Evolutionary conservation across 2,888 invertebrate genomes (phyloP), one percentile per base, ranked within the genome.

Genomic region (Yponomeuta cagnagella): DNA sequence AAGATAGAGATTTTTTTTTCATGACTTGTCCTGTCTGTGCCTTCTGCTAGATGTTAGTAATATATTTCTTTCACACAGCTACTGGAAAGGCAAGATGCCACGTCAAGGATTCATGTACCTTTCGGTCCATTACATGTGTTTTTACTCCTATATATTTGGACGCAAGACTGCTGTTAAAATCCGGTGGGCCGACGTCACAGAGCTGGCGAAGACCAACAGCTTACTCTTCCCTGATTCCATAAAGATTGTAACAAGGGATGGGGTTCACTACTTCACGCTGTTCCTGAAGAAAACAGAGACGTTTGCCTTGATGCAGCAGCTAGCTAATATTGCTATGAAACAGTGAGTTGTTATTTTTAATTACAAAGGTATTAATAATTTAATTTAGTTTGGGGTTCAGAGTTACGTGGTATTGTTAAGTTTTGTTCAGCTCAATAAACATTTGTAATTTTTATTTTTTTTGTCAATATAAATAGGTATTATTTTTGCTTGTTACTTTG

Each of bases 31-130:
- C 43, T 43, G 43, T 6, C 43, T 6, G 8, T 5, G 1, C 2
- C 2, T 43, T 6, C 5, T 5, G 9, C 43, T 6, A 8, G 43
- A 43, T 43, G 43, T 43, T 8, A 43, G 4, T 43, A 43, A 43
- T 30, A 69, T 63, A n/a, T 6, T 65, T 23, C 33, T 68, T 64
- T 68, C 4, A 52, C 67, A 70, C 82, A 98, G 98, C 82, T 98
- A 97, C 82, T 97, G 98, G 95, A 98, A 98, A 87, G 96, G 97
- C 58, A 95, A 95, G 84, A 93, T 99, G 76, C 99, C 98, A 0
- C 93, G 97, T n/a, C 99, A 99, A 91, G 99, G 99, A 52, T 98
- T 98, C 96, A 93, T 99, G 83, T 99, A 99, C 83, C 93, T 99
- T n/a, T 98, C 98, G 31, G 96, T 99, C 58, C 98, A 98, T 84